Percentiles rank a stretch among this genome's conserved stretches.
Conservation (phyloP, 1,140 invertebrate genomes). For the Caenorhabditis remanei region DNA sequence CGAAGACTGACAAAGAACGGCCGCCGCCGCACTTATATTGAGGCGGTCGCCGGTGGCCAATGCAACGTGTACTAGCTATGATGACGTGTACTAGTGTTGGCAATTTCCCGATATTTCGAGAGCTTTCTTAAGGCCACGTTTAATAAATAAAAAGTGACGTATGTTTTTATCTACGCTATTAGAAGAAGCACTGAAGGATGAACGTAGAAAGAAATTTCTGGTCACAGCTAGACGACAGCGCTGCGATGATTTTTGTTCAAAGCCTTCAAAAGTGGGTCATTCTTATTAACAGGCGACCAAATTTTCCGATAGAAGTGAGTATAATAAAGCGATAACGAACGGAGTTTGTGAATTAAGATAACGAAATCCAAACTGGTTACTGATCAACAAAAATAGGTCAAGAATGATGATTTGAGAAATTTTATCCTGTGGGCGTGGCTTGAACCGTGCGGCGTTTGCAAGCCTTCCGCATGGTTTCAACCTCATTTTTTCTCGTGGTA, state of each 20-base stretch:
- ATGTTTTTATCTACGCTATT: not conserved
- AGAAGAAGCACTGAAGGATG: not conserved
- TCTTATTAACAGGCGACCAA: too few species aligned
- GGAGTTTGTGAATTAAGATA: too few species aligned
- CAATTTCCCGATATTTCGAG: not conserved
- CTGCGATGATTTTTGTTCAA: too few species aligned
- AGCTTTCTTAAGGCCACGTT: constrained; percentile 17
- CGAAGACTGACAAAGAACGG: constrained; percentile 1
- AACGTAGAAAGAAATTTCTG: not conserved
- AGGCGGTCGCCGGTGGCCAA: not conserved
- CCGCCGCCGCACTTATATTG: constrained; percentile 8
- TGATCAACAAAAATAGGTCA: too few species aligned
- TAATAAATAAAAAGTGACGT: constrained; percentile 22
- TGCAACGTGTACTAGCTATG: constrained; percentile 39
- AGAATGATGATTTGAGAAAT: too few species aligned
- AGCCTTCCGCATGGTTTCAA: not conserved
- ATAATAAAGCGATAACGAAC: too few species aligned
- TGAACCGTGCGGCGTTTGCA: not conserved
- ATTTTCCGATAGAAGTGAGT: too few species aligned
- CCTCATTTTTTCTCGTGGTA: not conserved
- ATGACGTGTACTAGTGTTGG: constrained; percentile 32
- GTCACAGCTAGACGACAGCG: not conserved
- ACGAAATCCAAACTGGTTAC: too few species aligned
- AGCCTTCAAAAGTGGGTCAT: too few species aligned
- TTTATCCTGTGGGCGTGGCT: not conserved